Evolutionary conservation across 2,113 vertebrate species (phyloP), one percentile per base, ranked within the genome.

Genomic region (Isichthys henryi): DNA sequence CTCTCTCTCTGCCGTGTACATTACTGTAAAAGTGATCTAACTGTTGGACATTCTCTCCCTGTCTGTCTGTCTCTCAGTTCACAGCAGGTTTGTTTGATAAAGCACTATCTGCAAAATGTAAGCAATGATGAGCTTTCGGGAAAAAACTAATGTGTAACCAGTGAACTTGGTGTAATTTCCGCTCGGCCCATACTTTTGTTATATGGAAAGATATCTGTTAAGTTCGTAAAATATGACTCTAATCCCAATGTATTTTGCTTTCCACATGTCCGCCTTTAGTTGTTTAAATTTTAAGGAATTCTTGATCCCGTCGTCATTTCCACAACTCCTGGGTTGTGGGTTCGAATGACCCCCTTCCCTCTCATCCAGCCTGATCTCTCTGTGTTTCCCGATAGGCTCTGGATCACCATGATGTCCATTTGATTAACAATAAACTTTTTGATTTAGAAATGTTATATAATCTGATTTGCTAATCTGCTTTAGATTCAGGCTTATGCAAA

Each of bases 11-110:
- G 53, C 23, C 53, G 85, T 90, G 84, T 56, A 27, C 35, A 50
- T 90, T 90, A 46, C 48, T 80, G 89, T 87, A 43, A 21, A 23
- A 58, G 56, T 80, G 89, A 77, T 86, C 39, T 89, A 82, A 89
- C 83, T 89, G 89, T 89, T 86, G 89, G 45, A 70, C 88, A n/a
- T 89, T 85, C 88, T 83, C 70, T 89, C 74, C 88, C 88, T 89
- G 52, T 89, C 58, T 84, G 77, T 80, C 80, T 58, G 23, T 62
- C 56, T 27, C 48, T 90, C 85, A 77, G 85, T 87, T 48, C 39
- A 46, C 58, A 62, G 35, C 48, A 90, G 84, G 84, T 77, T 87
- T 87, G 56, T 86, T 39, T 87, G 45, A 89, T 23, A 83, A 89
- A 52, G 46, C 66, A 5, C 62, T 50, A 66, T 89, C 70, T 53